Base-by-base conservation (phyloP, 2,797 vertebrate genomes). In the Molothrus aeneus region DNA sequence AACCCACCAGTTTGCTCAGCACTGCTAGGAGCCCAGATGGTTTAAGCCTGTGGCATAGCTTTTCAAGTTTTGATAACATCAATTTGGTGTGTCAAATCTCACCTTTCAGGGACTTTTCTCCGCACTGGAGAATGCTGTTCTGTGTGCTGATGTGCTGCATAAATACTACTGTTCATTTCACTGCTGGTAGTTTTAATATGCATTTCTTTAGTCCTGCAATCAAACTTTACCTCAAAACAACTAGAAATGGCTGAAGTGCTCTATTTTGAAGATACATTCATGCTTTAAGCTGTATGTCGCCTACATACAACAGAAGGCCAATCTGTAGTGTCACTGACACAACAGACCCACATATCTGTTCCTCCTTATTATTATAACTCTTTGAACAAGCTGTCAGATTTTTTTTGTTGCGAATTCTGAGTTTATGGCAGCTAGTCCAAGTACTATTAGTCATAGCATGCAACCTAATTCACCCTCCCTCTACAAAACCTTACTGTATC, bases 141-240 rank as follows among this genome's bases (percentile, higher is more conserved):
- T 80, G 51, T 71, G 34, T 74, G 85, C 65, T 80, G 80, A 88
- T 13, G 63, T 40, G 81, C 42, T 66, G 80, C 63, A 88, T 50
- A 77, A 59, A 87, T 94, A 80, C 43, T 63, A 40, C 42, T 57
- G 86, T 81, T 64, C 34, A 77, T 77, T 96, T 92, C 22, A 24
- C 50, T 82, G 56, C 45, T 86, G 48, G 61, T 86, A 86, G 75
- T 89, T 97, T 86, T 89, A 95, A 74, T 53, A 81, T 13, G 32
- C 32, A 50, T 86, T 96, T 95, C 54, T 87, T 96, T 93, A 91
- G 90, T 95, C 83, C 83, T 80, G 80, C 45, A 97, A 97, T 96
- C 86, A 92, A 95, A 92, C 87, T 87, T 86, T 92, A 73, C 40
- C 85, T 43, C 38, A 40, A 38, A 71, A 48, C 80, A 96, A 88